Base-by-base conservation (phyloP, 1,140 invertebrate genomes). In the Nephila pilipes region DNA sequence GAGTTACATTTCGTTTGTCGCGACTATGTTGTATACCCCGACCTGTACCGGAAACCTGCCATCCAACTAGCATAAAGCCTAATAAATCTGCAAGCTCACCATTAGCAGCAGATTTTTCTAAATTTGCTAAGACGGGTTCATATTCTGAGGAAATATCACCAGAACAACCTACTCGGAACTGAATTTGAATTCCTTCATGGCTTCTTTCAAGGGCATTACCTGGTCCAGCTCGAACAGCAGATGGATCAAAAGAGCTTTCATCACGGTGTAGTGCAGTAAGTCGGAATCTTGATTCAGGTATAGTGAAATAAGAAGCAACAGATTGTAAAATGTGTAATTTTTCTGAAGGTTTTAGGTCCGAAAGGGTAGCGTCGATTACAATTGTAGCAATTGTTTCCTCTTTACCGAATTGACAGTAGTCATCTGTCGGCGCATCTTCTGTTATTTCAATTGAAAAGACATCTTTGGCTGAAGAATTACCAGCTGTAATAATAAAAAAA, bases 131-230 rank as follows among this genome's bases (percentile, higher is more conserved):
- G 16, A 96, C 94, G 93, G 96, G 94, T 83, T 96, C 91, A 18
- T 54, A 95, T 79, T 96, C 96, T 75, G 58, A 95, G 94, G 97
- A 96, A 96, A 97, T 95, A 90, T 96, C 96, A 6, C 96, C 96
- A 12, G 96, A 96, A 95, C 97, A 97, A 10, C 97, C 97, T 87
- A 97, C 96, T 96, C 97, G 95, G 96, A 96, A 97, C 16, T 96
- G 96, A 8, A 97, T 94, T 46, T 96, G 94, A 46, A 96, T 95
- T 88, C 96, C 95, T 93, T 96, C 96, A 16, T 96, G 95, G 80
- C 95, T 95, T 18, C 95, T 95, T 36, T 95, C 94, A 63, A 96
- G 96, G 3, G 96, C 94, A 94, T 97, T 96, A 57, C 97, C 97
- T 36, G 96, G 96, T 5, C 97, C 97, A 65, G 96, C 96, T 46